phyloP scores from a whole-genome alignment of 2,113 vertebrate genomes.

The Crotalus horridus region DNA sequence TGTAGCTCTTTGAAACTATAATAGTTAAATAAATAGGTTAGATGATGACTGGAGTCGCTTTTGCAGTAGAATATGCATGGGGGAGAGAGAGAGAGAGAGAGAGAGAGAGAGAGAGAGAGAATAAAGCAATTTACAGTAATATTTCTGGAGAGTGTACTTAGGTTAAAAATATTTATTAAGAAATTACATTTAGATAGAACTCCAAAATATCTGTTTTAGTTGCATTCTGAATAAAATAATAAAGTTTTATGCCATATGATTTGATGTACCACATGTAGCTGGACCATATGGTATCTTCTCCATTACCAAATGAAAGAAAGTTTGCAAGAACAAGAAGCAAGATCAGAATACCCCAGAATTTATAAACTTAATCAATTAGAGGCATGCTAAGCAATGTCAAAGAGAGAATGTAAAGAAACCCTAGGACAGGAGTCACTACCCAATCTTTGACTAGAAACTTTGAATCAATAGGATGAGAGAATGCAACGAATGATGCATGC shows the following conservation, averaged over 20 bases:
- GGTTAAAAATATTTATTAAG: background rate
- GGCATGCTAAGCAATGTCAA: background rate
- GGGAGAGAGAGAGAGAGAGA: background rate
- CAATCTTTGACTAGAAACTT: background rate
- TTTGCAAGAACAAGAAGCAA: background rate
- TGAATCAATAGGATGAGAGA: background rate
- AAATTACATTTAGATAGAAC: background rate
- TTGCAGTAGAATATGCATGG: background rate
- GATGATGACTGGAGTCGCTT: background rate
- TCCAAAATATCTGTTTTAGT: background rate
- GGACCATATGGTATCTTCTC: background rate
- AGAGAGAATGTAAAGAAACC: background rate
- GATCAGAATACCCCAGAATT: background rate
- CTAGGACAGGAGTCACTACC: background rate
- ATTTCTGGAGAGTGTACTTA: background rate
- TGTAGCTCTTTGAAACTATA: slow-evolving; percentile 13
- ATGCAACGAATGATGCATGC: background rate
- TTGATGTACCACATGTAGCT: background rate
- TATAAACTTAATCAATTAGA: background rate
- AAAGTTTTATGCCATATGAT: background rate
- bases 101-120: background rate
- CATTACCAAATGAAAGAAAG: background rate
- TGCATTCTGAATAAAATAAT: background rate
- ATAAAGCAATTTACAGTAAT: background rate
- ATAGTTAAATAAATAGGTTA: slow-evolving; percentile 6